Evolutionary conservation across 2,797 vertebrate genomes (phyloP).

Genomic region (Myotis daubentonii): DNA sequence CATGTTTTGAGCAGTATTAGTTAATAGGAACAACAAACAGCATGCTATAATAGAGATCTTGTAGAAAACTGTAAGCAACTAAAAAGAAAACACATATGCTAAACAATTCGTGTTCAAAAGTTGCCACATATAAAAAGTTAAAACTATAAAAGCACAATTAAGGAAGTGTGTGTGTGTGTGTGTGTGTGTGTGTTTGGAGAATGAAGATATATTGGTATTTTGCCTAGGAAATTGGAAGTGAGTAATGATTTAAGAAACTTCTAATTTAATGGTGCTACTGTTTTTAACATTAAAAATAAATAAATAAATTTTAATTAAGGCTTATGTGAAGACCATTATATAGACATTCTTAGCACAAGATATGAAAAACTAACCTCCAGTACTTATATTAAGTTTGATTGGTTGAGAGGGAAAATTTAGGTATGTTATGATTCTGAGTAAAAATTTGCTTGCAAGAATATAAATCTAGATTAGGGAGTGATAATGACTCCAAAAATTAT

Average conservation of each 20-base stretch:
- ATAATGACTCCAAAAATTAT: neutral
- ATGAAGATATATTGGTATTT: slow-evolving; percentile 34
- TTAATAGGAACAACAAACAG: slow-evolving; percentile 5
- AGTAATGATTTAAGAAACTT: neutral
- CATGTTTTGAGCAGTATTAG: slow-evolving; percentile 24
- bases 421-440: neutral
- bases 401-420: slow-evolving; percentile 15
- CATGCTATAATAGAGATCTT: neutral
- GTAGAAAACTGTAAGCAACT: neutral
- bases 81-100: neutral
- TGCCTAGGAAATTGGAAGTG: slow-evolving; percentile 21
- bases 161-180: neutral
- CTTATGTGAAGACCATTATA: neutral
- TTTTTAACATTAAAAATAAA: slow-evolving; percentile 33
- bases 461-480: neutral
- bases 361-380: neutral
- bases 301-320: neutral
- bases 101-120: neutral
- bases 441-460: slow-evolving; percentile 2
- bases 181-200: slow-evolving; percentile 42
- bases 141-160: neutral
- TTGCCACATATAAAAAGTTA: neutral
- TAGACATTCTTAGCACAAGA: neutral
- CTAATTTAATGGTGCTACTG: neutral
- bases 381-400: neutral